Percentiles rank a stretch among this genome's conserved stretches.
These are phyloP conservation scores for Strix occidentalis DNA, from an alignment of 2,797 vertebrate genomes.

Conservation along the genomic window DNA sequence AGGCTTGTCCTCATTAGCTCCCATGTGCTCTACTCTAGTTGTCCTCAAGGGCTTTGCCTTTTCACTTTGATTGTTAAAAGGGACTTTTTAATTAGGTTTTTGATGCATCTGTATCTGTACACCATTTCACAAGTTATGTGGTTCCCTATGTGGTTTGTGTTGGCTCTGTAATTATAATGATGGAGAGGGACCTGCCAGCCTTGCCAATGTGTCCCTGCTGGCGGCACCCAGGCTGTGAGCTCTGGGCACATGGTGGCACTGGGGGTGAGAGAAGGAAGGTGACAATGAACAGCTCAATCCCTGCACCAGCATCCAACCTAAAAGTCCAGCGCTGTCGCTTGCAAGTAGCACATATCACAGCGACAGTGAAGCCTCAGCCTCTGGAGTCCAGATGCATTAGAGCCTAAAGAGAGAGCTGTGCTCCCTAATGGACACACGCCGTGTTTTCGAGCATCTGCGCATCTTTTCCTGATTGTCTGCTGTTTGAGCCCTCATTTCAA, in stretches of 20 bases:
- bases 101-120: not conserved
- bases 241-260: rapidly evolving
- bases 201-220: not conserved
- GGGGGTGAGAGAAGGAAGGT: not conserved
- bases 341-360: not conserved
- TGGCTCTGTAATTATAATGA: not conserved
- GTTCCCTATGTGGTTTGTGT: not conserved
- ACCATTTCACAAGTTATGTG: not conserved
- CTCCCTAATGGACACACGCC: not conserved
- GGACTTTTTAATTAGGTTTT: not conserved
- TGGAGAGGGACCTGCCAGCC: not conserved
- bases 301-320: not conserved
- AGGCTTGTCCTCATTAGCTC: not conserved
- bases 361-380: not conserved
- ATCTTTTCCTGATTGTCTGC: constrained; percentile 22
- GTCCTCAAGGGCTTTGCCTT: not conserved
- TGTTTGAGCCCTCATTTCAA: not conserved
- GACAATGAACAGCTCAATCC: not conserved
- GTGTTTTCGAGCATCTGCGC: not conserved
- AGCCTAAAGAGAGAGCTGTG: not conserved
- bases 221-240: not conserved
- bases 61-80: not conserved
- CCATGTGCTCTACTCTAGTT: not conserved
- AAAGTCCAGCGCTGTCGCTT: not conserved
- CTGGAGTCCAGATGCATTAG: not conserved